Conservation (phyloP, 2,797 vertebrate species). For the Tangara arthus region DNA sequence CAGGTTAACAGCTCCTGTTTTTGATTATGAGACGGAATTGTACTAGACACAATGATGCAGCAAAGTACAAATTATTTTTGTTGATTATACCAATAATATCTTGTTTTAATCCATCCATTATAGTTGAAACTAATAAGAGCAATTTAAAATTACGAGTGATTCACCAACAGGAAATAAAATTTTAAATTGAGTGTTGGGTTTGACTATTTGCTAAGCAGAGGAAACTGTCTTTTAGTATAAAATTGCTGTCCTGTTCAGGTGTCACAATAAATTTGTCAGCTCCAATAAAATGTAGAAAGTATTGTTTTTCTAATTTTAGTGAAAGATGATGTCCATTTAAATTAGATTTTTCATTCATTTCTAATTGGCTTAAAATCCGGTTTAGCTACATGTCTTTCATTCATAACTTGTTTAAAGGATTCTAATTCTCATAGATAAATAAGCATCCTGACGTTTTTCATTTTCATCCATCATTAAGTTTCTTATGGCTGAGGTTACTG, state of each 20-base stretch:
- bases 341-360: conserved; percentile 74
- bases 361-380: conserved; percentile 72
- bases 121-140: conserved; percentile 1
- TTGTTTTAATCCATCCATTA: background rate
- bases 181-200: conserved; percentile 7
- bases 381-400: conserved; percentile 68
- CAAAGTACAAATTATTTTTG: background rate
- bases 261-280: conserved; percentile 60
- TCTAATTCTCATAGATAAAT: conserved; percentile 73
- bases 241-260: conserved; percentile 51
- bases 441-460: conserved; percentile 68
- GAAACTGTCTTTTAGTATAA: conserved; percentile 25
- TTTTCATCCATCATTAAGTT: conserved; percentile 76
- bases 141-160: conserved; percentile 10
- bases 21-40: background rate
- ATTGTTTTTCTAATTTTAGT: conserved; percentile 73
- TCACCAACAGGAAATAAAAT: conserved; percentile 43
- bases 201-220: conserved; percentile 27
- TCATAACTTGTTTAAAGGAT: conserved; percentile 71
- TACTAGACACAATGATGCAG: background rate
- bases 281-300: conserved; percentile 54
- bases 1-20: background rate
- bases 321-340: conserved; percentile 71
- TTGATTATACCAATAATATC: background rate
- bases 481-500: conserved; percentile 67